These are phyloP conservation scores for Buphagus erythrorhynchus DNA, from an alignment of 2,797 vertebrate genomes.

Conservation along the genomic window DNA sequence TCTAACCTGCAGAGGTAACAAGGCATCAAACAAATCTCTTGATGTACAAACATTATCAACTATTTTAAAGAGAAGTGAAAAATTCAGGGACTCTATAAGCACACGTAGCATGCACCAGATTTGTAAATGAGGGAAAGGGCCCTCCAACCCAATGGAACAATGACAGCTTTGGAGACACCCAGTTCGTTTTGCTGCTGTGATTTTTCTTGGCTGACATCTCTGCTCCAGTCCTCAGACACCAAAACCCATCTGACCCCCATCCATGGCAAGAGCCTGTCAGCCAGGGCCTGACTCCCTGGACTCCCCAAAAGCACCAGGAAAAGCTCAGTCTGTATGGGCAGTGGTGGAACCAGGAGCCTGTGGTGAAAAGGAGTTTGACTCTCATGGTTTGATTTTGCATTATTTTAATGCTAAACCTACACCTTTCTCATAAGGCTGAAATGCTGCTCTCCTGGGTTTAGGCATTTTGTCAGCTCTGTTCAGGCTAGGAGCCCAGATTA, in stretches of 20 bases:
- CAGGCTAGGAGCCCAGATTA: neutral
- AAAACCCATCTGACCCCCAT: neutral
- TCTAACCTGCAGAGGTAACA: neutral
- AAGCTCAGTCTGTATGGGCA: neutral
- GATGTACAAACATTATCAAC: neutral
- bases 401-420: neutral
- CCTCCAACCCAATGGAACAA: neutral
- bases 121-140: neutral
- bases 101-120: accelerated
- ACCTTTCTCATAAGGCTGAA: accelerated
- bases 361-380: neutral
- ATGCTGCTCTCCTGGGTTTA: neutral
- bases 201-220: neutral
- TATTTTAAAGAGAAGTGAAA: neutral
- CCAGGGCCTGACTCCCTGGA: neutral
- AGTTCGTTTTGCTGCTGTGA: accelerated
- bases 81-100: neutral
- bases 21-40: neutral
- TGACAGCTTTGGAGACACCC: neutral
- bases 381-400: neutral
- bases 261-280: neutral
- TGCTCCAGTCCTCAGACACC: neutral
- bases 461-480: neutral
- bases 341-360: accelerated
- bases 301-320: neutral